Percentiles rank a stretch among this genome's conserved stretches.
These are phyloP conservation scores for Clytia hemisphaerica DNA, from an alignment of 30 jellyfish, hydroid and myxozoan species.

Conservation along the genomic window DNA sequence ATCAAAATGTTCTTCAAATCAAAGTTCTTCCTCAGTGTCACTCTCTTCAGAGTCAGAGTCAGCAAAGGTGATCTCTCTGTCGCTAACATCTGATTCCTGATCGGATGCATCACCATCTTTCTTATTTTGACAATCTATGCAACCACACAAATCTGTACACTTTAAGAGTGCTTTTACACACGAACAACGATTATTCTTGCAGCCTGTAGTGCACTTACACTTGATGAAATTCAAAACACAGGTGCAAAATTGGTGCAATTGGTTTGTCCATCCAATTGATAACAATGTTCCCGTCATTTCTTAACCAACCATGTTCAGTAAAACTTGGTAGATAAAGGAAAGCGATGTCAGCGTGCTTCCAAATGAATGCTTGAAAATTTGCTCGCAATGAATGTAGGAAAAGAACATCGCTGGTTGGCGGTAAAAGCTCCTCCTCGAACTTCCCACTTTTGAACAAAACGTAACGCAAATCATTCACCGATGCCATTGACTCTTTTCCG, in stretches of 20 bases:
- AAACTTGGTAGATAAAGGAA: slow-evolving; percentile 20
- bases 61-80: too few relatives aligned
- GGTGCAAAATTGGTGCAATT: slow-evolving; percentile 46
- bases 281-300: too few relatives aligned
- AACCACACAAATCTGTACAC: slow-evolving; percentile 37
- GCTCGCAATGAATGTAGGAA: slow-evolving; percentile 30
- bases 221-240: slow-evolving; percentile 28
- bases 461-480: slow-evolving; percentile 26
- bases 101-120: too few relatives aligned
- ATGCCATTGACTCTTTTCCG: slow-evolving; percentile 12
- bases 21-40: too few relatives aligned
- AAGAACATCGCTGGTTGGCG: slow-evolving; percentile 23
- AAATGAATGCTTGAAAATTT: slow-evolving; percentile 15
- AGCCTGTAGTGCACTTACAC: slow-evolving; percentile 56
- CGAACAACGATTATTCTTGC: slow-evolving; percentile 41
- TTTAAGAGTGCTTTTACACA: slow-evolving; percentile 27
- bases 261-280: slow-evolving; percentile 11
- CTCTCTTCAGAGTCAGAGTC: too few relatives aligned
- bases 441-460: slow-evolving; percentile 6
- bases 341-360: slow-evolving; percentile 34
- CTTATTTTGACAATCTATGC: slow-evolving; percentile 43
- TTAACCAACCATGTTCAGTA: slow-evolving; percentile 14
- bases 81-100: too few relatives aligned
- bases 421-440: slow-evolving; percentile 10
- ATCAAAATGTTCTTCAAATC: too few relatives aligned